A percentile compares a stretch with the other conserved stretches of the same genome.
Conservation (phyloP, 2,888 invertebrate species). For the Rhaphigaster nebulosa region DNA sequence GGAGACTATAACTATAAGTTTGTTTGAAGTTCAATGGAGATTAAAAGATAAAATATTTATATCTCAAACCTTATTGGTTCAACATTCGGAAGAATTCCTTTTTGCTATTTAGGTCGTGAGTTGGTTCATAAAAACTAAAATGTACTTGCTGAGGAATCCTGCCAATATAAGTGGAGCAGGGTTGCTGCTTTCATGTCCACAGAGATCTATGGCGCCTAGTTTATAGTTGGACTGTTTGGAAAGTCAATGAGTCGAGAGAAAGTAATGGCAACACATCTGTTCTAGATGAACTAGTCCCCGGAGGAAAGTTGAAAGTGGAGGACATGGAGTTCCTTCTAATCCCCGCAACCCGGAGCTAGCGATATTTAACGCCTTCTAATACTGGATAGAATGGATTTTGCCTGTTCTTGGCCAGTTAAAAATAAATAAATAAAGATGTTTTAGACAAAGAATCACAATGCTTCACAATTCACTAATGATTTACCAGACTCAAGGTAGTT, state of each 20-base stretch:
- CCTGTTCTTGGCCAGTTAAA: too few relatives aligned
- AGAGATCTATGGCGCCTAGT: not conserved
- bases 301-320: not conserved
- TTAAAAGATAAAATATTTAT: not conserved
- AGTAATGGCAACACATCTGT: not conserved
- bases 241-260: not conserved
- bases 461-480: too few relatives aligned
- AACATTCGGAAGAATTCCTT: not conserved
- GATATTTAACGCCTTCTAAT: too few relatives aligned
- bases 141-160: constrained; percentile 1
- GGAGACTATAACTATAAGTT: too few relatives aligned
- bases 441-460: too few relatives aligned
- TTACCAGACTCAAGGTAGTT: too few relatives aligned
- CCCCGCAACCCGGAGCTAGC: not conserved
- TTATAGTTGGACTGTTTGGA: not conserved
- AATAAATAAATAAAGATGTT: too few relatives aligned
- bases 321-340: not conserved
- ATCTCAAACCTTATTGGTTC: not conserved
- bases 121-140: not conserved
- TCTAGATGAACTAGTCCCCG: not conserved
- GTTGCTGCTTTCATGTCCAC: not conserved
- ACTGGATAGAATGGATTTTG: too few relatives aligned
- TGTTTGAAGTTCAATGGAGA: not conserved
- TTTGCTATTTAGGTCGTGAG: not conserved
- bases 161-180: not conserved